Percentiles rank a stretch among this genome's conserved stretches.
These are phyloP conservation scores for Genyomyrus donnyi DNA, from an alignment of 2,113 vertebrate species.

Conservation along the genomic window DNA sequence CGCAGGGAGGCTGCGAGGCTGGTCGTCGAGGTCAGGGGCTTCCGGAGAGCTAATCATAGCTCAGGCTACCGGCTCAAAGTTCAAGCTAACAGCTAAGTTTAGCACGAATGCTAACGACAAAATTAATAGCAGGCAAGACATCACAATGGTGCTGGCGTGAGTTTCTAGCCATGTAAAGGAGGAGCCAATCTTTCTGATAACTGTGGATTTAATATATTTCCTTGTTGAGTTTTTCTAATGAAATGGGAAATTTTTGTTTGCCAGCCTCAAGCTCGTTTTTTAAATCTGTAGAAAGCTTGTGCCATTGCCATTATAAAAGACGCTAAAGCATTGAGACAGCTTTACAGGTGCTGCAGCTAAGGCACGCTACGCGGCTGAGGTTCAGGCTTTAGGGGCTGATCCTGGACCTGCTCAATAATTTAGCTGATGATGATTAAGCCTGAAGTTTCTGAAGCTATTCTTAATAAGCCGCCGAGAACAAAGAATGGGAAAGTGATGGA, in stretches of 20 bases:
- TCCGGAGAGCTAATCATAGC: neutral
- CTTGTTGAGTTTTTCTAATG: neutral
- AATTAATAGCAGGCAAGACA: neutral
- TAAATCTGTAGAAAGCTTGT: neutral
- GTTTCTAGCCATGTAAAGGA: neutral
- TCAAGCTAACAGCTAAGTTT: neutral
- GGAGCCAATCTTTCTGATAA: neutral
- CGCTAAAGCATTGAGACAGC: neutral
- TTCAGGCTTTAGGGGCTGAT: neutral
- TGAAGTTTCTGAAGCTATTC: neutral
- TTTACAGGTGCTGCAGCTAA: neutral
- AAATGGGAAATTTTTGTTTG: neutral
- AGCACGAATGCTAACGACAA: neutral
- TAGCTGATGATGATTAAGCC: neutral
- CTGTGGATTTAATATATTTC: neutral
- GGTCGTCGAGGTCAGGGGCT: neutral
- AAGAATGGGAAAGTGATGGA: neutral
- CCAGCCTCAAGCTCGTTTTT: neutral
- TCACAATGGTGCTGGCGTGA: neutral
- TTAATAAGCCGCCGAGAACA: neutral
- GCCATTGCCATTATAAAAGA: neutral
- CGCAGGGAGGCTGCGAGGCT: neutral
- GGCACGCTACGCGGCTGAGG: neutral
- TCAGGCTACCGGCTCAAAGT: neutral
- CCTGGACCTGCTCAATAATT: conserved; percentile 4